phyloP scores from a whole-genome alignment of 1,140 invertebrate species.

The Diprion similis region DNA sequence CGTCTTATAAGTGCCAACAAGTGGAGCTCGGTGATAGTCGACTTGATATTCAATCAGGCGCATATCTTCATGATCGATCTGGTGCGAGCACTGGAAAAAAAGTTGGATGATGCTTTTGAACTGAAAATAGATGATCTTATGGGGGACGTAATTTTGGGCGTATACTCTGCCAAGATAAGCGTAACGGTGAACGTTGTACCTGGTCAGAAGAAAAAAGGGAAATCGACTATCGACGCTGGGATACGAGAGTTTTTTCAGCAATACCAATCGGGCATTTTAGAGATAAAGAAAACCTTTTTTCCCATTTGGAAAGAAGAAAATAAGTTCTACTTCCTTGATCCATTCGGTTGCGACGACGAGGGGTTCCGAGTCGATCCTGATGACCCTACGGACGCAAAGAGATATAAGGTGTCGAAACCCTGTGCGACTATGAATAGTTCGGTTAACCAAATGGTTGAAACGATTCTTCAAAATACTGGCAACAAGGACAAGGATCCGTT shows the following conservation, averaged over 20 bases:
- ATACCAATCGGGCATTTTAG: slow-evolving; percentile 41
- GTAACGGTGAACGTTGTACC: slow-evolving; percentile 45
- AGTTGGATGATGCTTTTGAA: slow-evolving; percentile 42
- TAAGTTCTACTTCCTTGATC: slow-evolving; percentile 54
- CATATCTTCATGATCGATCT: slow-evolving; percentile 55
- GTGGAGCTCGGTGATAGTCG: slow-evolving; percentile 48
- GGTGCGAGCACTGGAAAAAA: slow-evolving; percentile 41
- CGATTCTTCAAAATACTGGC: slow-evolving; percentile 46
- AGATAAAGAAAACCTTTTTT: slow-evolving; percentile 49
- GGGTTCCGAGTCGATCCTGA: slow-evolving; percentile 42
- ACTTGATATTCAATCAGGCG: slow-evolving; percentile 56
- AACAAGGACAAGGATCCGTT: slow-evolving; percentile 49
- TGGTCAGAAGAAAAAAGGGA: slow-evolving; percentile 38
- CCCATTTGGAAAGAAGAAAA: slow-evolving; percentile 52
- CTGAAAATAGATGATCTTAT: slow-evolving; percentile 45
- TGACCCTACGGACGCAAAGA: slow-evolving; percentile 27
- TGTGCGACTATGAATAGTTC: slow-evolving; percentile 54
- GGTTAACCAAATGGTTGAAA: slow-evolving; percentile 46
- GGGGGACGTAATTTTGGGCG: slow-evolving; percentile 52
- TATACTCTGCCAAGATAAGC: slow-evolving; percentile 53
- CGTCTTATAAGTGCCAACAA: slow-evolving; percentile 45
- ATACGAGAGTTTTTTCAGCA: slow-evolving; percentile 44
- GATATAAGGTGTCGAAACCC: slow-evolving; percentile 33
- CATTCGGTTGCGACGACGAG: slow-evolving; percentile 49
- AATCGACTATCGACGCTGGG: slow-evolving; percentile 36